Conservation (phyloP, 1,140 invertebrate species). For the Grapholita molesta region DNA sequence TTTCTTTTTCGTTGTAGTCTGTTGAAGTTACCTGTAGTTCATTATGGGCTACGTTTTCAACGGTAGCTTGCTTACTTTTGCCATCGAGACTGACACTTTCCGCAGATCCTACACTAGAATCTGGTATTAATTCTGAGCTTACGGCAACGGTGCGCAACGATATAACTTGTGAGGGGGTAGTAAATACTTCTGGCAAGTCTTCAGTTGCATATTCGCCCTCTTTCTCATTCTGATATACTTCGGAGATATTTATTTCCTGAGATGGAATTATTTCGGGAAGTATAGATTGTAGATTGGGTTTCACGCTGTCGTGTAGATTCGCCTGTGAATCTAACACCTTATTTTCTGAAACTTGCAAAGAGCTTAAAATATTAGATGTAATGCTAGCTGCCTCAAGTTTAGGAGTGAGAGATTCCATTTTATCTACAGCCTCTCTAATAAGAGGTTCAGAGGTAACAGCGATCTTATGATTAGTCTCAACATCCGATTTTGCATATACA, state of each 20-base stretch:
- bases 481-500: constrained; percentile 43
- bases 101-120: constrained; percentile 39
- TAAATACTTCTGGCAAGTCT: constrained; percentile 28
- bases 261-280: constrained; percentile 38
- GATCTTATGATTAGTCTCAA: constrained; percentile 53
- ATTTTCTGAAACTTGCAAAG: constrained; percentile 52
- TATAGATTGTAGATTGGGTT: constrained; percentile 42
- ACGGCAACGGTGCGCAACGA: constrained; percentile 48
- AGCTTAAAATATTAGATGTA: constrained; percentile 34
- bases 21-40: constrained; percentile 52
- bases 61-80: constrained; percentile 35
- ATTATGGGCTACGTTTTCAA: constrained; percentile 49
- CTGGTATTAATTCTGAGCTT: constrained; percentile 43
- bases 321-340: constrained; percentile 52
- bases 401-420: constrained; percentile 27
- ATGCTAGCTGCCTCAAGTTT: constrained; percentile 45
- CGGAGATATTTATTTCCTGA: constrained; percentile 46
- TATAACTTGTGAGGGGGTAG: constrained; percentile 37
- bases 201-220: constrained; percentile 43
- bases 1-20: constrained; percentile 58
- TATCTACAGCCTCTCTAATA: constrained; percentile 39
- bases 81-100: constrained; percentile 21
- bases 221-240: constrained; percentile 56
- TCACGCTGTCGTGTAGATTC: constrained; percentile 28
- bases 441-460: constrained; percentile 50